These are phyloP conservation scores for Acanthurus leucopareius DNA, from an alignment of 2,797 vertebrate species.

Conservation along the genomic window DNA sequence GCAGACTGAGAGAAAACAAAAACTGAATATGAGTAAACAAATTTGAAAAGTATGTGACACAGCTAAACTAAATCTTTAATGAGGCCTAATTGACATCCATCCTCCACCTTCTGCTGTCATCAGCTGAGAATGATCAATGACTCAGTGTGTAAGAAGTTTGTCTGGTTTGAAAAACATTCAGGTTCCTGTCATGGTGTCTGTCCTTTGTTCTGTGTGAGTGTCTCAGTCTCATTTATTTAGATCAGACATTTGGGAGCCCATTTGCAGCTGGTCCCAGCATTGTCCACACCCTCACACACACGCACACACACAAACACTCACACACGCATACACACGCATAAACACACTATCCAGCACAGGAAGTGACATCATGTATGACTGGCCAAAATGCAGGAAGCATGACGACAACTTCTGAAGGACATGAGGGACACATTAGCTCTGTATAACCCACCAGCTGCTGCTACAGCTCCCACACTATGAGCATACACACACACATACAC, in stretches of 20 bases:
- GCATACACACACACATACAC: slow-evolving; percentile 17
- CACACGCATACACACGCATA: too few species aligned
- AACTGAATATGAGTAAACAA: background rate
- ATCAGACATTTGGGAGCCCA: slow-evolving; percentile 45
- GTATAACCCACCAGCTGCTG: slow-evolving; percentile 71
- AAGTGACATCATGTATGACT: slow-evolving; percentile 82
- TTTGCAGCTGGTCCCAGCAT: slow-evolving; percentile 74
- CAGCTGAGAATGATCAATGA: slow-evolving; percentile 21
- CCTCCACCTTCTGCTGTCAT: slow-evolving; percentile 24
- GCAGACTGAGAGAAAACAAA: background rate
- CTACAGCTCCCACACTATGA: slow-evolving; percentile 52
- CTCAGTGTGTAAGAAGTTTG: slow-evolving; percentile 4
- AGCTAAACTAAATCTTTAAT: background rate
- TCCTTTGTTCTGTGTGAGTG: slow-evolving; percentile 27
- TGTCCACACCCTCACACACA: slow-evolving; percentile 65
- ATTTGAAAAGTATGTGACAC: background rate
- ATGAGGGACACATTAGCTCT: slow-evolving; percentile 68
- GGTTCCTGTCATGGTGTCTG: slow-evolving; percentile 26
- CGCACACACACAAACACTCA: slow-evolving; percentile 19
- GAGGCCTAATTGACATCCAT: background rate
- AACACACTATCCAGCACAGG: slow-evolving; percentile 67
- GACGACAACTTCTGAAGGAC: slow-evolving; percentile 75
- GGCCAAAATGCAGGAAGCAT: slow-evolving; percentile 81
- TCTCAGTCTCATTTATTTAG: slow-evolving; percentile 18
- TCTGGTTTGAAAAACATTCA: slow-evolving; percentile 14